phyloP scores from a whole-genome alignment of 2,113 vertebrate species.

The Oryzias curvinotus region DNA sequence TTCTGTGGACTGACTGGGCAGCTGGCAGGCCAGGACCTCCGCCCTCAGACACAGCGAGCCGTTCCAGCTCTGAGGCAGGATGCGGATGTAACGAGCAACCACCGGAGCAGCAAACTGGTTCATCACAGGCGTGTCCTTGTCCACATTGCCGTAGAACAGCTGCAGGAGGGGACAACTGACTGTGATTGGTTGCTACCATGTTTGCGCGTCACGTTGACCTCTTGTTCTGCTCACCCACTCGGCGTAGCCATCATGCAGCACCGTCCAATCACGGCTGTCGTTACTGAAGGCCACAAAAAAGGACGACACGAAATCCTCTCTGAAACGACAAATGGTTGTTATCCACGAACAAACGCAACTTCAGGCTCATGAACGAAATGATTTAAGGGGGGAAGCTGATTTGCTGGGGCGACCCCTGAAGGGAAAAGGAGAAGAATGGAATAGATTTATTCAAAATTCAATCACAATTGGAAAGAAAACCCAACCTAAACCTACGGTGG shows the following conservation, averaged over 20 bases:
- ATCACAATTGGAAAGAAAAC: too few relatives aligned
- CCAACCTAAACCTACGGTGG: too few relatives aligned
- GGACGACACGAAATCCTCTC: constrained; percentile 88
- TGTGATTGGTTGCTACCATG: background rate
- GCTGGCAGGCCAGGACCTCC: constrained; percentile 89
- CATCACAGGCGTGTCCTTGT: constrained; percentile 91
- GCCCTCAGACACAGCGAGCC: constrained; percentile 91
- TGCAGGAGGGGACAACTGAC: constrained; percentile 47
- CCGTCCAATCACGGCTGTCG: constrained; percentile 89
- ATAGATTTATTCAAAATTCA: too few relatives aligned
- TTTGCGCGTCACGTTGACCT: background rate
- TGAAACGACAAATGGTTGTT: constrained; percentile 22
- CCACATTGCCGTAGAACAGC: constrained; percentile 92
- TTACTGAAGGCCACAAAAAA: constrained; percentile 96
- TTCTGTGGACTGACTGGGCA: constrained; percentile 78
- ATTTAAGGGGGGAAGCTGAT: too few relatives aligned
- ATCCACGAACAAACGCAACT: background rate
- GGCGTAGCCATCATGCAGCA: constrained; percentile 89
- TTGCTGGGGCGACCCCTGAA: too few relatives aligned
- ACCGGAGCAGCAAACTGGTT: constrained; percentile 81
- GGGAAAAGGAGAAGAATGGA: too few relatives aligned
- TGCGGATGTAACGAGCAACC: constrained; percentile 89
- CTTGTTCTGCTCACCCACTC: constrained; percentile 85
- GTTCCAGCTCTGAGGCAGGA: constrained; percentile 95
- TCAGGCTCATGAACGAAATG: background rate